Evolutionary conservation across 2,113 vertebrate genomes (phyloP), one percentile per base, ranked within the genome.

Genomic region (Cyanistes caeruleus): DNA sequence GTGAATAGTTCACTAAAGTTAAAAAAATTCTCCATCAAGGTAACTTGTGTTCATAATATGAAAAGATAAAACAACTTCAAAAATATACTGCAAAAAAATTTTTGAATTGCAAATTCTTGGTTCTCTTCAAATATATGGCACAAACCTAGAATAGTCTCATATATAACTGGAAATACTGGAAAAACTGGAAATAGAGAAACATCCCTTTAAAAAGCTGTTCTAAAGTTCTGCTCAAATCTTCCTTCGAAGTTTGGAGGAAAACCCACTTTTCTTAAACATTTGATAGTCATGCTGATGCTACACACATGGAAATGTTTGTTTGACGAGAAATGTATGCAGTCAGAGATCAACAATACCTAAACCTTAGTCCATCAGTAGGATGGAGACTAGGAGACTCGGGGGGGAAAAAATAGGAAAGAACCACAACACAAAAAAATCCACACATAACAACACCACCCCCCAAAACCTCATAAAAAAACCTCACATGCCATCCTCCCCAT

Each of bases 341-440:
- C 27, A 14, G 43, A 52, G 11, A 74, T 25, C 4, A 92, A 15
- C 20, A 33, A 53, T 9, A 78, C 15, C 64, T 44, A 17, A 82
- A 44, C 15, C 63, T 43, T 9, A 88, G 67, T 7, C 19, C 37
- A 87, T 9, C 2, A 10, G 28, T 33, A 65, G 7, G 39, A 39
- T 49, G 33, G 25, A 41, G 12, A 67, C 39, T 39, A 39, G 25
- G 12, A 56, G 27, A 68, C 3, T 10, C 9, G 13, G 7, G 25
- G 25, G 8, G 10, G 2, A n/a, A 21, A 51, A 30, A 35, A 4
- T 0, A 62, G 11, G 5, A 19, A 39, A 55, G 4, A 44, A 30
- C 11, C 17, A 19, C 13, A 41, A 41, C 22, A 77, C 15, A 58
- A 33, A 33, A 48, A 43, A 3, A 11, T 11, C 2, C 10, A 13